Percentiles rank a stretch among this genome's conserved stretches.
These are phyloP conservation scores for Diaperis boleti DNA, from an alignment of 2,888 invertebrate genomes.

Conservation along the genomic window DNA sequence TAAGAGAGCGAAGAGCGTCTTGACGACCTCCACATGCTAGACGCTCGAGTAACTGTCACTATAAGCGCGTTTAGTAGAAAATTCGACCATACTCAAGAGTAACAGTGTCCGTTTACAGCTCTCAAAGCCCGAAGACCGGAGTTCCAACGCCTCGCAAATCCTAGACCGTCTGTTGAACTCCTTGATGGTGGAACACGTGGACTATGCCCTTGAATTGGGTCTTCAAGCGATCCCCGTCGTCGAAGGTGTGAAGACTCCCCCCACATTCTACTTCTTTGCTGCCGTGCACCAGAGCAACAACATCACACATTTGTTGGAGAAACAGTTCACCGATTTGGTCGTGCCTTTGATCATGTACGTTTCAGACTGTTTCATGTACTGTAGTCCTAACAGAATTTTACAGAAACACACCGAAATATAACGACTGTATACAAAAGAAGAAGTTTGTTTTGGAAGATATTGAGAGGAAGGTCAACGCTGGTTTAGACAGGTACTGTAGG, in stretches of 20 bases:
- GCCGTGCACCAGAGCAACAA: constrained; percentile 93
- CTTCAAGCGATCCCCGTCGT: constrained; percentile 89
- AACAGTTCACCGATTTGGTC: constrained; percentile 90
- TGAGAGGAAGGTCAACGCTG: constrained; percentile 91
- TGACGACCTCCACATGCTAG: too few relatives aligned
- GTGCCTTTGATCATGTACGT: constrained; percentile 89
- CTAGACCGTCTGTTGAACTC: constrained; percentile 88
- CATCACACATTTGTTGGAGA: constrained; percentile 92
- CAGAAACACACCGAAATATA: constrained; percentile 89
- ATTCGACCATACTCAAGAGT: too few relatives aligned
- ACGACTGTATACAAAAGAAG: constrained; percentile 90
- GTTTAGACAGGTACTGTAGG: constrained; percentile 73
- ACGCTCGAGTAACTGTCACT: too few relatives aligned
- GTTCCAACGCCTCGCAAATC: constrained; percentile 82
- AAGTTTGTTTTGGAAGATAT: constrained; percentile 87
- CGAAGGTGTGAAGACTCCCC: constrained; percentile 83
- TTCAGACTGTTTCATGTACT: too few relatives aligned
- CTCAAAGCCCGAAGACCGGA: constrained; percentile 82
- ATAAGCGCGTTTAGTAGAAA: too few relatives aligned
- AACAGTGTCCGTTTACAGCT: constrained; percentile 69
- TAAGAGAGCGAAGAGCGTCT: too few relatives aligned
- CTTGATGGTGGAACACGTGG: constrained; percentile 91
- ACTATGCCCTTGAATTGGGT: constrained; percentile 95
- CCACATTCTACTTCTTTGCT: constrained; percentile 93
- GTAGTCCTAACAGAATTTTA: too few relatives aligned